Base-by-base conservation (phyloP, 2,888 invertebrate genomes). In the Iphiclides podalirius region DNA sequence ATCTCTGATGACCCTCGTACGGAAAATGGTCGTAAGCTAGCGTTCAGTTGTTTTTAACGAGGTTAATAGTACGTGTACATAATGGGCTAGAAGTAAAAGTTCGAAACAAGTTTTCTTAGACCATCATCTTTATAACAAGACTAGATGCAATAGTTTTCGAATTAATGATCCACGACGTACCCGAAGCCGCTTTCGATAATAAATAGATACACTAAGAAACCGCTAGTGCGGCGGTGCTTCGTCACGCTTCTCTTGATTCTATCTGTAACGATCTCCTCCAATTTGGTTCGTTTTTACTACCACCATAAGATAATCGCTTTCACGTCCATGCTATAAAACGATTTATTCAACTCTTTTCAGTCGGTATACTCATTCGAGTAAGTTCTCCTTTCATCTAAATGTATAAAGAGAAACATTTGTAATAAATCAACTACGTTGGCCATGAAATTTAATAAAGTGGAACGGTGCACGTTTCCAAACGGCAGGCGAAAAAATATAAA, bases 171-270 rank as follows among this genome's bases (percentile, higher is more conserved):
- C 40, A 51, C 44, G 35, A 41, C 41, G 33, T 36, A 26, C 40
- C 11, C 57, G 61, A 59, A 63, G 60, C 66, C 67, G 70, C 72
- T 72, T 70, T 66, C 71, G 67, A 75, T 78, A 74, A 72, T 73
- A 73, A 77, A 78, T 75, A 70, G 69, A 63, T 71, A 63, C 61
- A 66, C 61, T 57, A 62, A 64, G 60, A 61, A n/a, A n/a, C n/a
- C n/a, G n/a, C 61, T 61, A 52, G 60, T 54, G n/a, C n/a, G n/a
- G 41, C 42, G 58, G 70, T 70, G 72, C 73, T 60, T 67, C 69
- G 77, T 78, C 73, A 75, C 72, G 78, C 68, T 73, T 64, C 35
- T 44, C 53, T n/a, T 48, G 52, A 41, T 23, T 45, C 41, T 34
- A 49, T 31, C 47, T 44, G n/a, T 26, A 37, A 35, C 35, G 44